Conservation (phyloP, 2,888 invertebrate species). For the Cantharis lateralis region DNA sequence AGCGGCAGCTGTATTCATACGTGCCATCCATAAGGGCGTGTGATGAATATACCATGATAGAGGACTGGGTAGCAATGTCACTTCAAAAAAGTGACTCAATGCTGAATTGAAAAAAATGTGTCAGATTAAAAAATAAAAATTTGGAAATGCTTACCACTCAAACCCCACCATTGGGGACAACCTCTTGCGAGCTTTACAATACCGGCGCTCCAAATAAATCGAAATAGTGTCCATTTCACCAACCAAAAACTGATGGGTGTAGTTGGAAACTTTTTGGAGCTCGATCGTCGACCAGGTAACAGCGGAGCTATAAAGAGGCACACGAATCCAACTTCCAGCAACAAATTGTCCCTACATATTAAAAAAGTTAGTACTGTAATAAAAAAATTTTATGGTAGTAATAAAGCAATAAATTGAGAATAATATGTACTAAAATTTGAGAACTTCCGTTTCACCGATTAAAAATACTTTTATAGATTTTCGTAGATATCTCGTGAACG, state of each 20-base stretch:
- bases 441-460: too few species aligned
- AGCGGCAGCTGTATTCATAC: constrained; percentile 63
- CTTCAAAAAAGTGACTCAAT: constrained; percentile 71
- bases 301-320: constrained; percentile 72
- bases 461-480: too few species aligned
- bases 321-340: constrained; percentile 75
- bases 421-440: too few species aligned
- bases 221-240: constrained; percentile 73
- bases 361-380: background rate
- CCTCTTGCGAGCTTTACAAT: constrained; percentile 72
- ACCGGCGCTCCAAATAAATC: constrained; percentile 73
- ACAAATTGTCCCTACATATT: constrained; percentile 68
- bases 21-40: constrained; percentile 69
- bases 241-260: constrained; percentile 68
- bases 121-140: background rate
- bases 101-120: constrained; percentile 57
- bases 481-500: too few species aligned
- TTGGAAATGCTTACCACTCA: constrained; percentile 62
- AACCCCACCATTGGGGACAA: constrained; percentile 78
- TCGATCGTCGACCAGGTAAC: constrained; percentile 54
- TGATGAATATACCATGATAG: constrained; percentile 75
- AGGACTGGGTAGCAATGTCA: constrained; percentile 74
- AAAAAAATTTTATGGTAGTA: too few species aligned
- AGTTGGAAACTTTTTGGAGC: constrained; percentile 55
- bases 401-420: too few species aligned